phyloP scores from a whole-genome alignment of 1,140 invertebrate species.

The Leptopilina clavipes region DNA sequence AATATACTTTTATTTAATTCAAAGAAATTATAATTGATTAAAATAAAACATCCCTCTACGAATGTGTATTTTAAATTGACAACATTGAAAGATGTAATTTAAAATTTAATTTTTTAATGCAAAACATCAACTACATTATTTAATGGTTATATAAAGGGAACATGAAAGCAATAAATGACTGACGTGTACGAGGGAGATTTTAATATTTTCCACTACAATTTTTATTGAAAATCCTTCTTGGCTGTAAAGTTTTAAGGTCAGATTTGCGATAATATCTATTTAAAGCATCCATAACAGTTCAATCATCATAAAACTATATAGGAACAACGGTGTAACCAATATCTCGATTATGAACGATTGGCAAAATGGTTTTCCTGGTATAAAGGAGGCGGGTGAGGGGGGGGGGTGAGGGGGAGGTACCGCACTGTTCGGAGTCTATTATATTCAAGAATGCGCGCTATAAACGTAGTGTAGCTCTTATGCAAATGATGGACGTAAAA shows the following conservation, averaged over 20 bases:
- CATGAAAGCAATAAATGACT: too few relatives aligned
- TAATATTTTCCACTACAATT: constrained; percentile 11
- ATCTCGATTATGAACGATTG: constrained; percentile 8
- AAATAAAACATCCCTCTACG: too few relatives aligned
- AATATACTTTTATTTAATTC: too few relatives aligned
- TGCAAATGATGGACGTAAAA: constrained; percentile 37
- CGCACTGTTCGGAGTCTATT: background rate
- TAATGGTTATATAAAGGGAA: too few relatives aligned
- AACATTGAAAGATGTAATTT: too few relatives aligned
- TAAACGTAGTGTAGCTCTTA: constrained; percentile 33
- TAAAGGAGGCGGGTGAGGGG: too few relatives aligned
- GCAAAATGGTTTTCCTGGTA: constrained; percentile 7
- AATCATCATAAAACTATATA: background rate
- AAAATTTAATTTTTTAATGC: too few relatives aligned
- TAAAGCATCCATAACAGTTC: constrained; percentile 3
- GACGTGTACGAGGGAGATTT: background rate
- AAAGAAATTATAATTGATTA: too few relatives aligned
- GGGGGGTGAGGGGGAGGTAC: too few relatives aligned
- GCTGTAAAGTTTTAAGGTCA: background rate
- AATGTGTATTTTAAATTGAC: too few relatives aligned
- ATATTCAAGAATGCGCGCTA: constrained; percentile 14
- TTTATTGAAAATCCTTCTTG: background rate
- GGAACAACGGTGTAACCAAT: background rate
- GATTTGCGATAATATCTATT: background rate
- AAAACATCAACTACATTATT: too few relatives aligned